Evolutionary conservation across 2,797 vertebrate genomes (phyloP).

Genomic region (Sciurus carolinensis): DNA sequence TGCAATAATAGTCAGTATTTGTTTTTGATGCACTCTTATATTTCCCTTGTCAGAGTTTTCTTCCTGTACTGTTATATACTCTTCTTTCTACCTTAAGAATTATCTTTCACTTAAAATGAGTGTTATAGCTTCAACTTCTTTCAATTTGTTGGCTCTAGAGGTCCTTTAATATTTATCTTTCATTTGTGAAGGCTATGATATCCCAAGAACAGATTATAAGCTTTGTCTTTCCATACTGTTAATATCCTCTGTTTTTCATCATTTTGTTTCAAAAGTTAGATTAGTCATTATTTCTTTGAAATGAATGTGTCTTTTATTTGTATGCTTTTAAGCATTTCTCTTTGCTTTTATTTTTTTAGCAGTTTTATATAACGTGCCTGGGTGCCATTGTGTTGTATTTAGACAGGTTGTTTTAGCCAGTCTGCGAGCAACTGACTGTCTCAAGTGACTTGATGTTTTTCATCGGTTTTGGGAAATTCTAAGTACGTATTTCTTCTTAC

Average conservation of each 20-base stretch:
- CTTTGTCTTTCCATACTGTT: no score
- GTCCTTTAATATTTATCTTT: neutral
- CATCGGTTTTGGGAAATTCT: neutral
- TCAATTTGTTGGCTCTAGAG: no score
- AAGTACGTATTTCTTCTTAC: neutral
- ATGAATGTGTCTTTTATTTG: neutral
- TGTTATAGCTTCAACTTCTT: neutral
- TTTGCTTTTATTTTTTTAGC: neutral
- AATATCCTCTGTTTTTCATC: no score
- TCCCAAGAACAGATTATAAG: no score
- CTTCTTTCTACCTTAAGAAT: neutral
- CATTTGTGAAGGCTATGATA: neutral
- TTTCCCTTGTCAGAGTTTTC: neutral
- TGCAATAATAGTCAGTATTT: no score
- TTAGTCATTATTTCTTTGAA: neutral
- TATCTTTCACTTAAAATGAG: constrained; percentile 21
- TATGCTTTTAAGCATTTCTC: neutral
- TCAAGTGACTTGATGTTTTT: neutral
- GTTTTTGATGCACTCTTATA: neutral
- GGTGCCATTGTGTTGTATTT: neutral
- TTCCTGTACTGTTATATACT: neutral
- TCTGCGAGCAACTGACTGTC: neutral
- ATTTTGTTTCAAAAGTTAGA: neutral
- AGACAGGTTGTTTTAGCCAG: neutral
- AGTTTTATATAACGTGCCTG: neutral